Evolutionary conservation across 2,113 vertebrate species (phyloP).

Genomic region (Eretmochelys imbricata): DNA sequence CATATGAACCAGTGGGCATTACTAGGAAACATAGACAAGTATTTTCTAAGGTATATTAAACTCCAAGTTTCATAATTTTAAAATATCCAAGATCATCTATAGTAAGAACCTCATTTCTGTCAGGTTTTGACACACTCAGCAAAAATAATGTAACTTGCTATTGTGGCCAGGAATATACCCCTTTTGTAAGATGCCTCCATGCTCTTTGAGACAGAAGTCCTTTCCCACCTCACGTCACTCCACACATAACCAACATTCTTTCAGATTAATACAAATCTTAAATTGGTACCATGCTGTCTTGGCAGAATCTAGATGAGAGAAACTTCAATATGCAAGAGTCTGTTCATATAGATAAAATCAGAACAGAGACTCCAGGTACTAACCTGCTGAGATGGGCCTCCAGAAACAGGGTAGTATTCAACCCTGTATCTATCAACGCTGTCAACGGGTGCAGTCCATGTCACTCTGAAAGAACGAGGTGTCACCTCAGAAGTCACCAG

Average conservation of each 20-base stretch:
- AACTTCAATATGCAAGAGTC: not conserved
- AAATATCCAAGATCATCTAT: not conserved
- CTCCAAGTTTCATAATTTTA: not conserved
- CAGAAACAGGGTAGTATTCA: conserved; percentile 83
- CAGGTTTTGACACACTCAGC: not conserved
- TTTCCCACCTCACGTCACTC: not conserved
- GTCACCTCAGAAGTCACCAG: conserved; percentile 92
- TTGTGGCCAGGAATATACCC: not conserved
- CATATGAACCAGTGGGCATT: not conserved
- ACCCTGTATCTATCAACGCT: conserved; percentile 90
- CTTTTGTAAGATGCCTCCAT: not conserved
- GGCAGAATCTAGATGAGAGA: not conserved
- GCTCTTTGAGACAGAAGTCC: not conserved
- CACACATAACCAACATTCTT: not conserved
- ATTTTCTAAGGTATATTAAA: not conserved
- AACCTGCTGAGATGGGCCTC: conserved; percentile 88
- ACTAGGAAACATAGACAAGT: not conserved
- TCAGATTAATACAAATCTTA: not conserved
- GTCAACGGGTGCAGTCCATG: conserved; percentile 87
- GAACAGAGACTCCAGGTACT: conserved; percentile 29
- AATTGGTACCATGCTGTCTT: not conserved
- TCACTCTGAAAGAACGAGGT: conserved; percentile 88
- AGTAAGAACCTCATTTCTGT: not conserved
- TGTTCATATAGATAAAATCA: not conserved
- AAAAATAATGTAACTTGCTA: not conserved